Percentiles rank a stretch among this genome's conserved stretches.
phyloP scores from a whole-genome alignment of 2,797 vertebrate species.

The Poeciliopsis turneri region DNA sequence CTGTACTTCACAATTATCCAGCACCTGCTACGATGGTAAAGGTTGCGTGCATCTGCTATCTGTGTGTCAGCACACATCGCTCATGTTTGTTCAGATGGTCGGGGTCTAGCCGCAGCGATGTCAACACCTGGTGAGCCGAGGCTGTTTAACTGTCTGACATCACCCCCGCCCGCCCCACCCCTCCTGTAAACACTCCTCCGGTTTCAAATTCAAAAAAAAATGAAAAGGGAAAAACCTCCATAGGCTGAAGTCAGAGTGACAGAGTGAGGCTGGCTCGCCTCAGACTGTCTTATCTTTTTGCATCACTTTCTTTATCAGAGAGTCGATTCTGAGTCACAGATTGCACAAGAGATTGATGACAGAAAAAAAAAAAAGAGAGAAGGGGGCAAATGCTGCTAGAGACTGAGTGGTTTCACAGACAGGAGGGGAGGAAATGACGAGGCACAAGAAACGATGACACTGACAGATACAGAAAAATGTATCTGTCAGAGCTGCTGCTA shows the following conservation, averaged over 20 bases:
- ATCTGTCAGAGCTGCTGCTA: slow-evolving; percentile 36
- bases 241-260: slow-evolving; percentile 8
- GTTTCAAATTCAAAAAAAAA: not conserved
- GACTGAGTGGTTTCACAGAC: slow-evolving; percentile 30
- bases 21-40: slow-evolving; percentile 47
- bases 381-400: slow-evolving; percentile 31
- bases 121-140: slow-evolving; percentile 60
- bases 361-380: slow-evolving; percentile 23
- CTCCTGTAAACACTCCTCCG: slow-evolving; percentile 18
- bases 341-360: slow-evolving; percentile 52
- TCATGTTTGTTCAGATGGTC: slow-evolving; percentile 69
- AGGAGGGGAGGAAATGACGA: slow-evolving; percentile 52
- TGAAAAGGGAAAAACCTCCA: slow-evolving; percentile 24
- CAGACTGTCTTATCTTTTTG: slow-evolving; percentile 58
- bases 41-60: slow-evolving; percentile 45
- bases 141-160: slow-evolving; percentile 52
- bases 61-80: slow-evolving; percentile 30
- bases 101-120: slow-evolving; percentile 52
- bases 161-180: slow-evolving; percentile 4
- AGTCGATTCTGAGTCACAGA: slow-evolving; percentile 39
- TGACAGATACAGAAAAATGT: slow-evolving; percentile 32
- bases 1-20: slow-evolving; percentile 28
- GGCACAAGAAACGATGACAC: slow-evolving; percentile 38
- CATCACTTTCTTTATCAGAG: slow-evolving; percentile 58
- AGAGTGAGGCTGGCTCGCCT: slow-evolving; percentile 25